A percentile compares a stretch with the other conserved stretches of the same genome.
Evolutionary conservation across 30 jellyfish, hydroid and myxozoan genomes (phyloP).

Genomic region (Mastigias papua): DNA sequence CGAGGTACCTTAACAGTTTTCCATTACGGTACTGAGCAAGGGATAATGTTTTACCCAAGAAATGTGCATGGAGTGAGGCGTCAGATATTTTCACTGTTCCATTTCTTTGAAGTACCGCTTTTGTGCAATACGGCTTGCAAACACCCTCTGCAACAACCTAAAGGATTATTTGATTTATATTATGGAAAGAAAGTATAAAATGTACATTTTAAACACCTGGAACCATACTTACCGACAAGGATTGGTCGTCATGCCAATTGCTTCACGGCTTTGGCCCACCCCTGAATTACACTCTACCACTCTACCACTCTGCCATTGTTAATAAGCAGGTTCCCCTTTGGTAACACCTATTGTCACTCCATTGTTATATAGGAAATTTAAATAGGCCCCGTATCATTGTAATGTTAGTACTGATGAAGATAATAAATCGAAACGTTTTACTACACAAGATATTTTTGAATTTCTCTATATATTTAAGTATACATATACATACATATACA

Average conservation of each 20-base stretch:
- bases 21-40: constrained; percentile 71
- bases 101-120: constrained; percentile 6
- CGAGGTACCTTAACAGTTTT: constrained; percentile 41
- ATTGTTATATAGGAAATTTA: no score
- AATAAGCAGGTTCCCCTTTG: no score
- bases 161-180: neutral
- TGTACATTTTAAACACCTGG: neutral
- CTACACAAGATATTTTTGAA: no score
- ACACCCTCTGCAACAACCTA: constrained; percentile 37
- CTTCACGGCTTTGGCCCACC: no score
- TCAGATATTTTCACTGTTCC: constrained; percentile 40
- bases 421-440: no score
- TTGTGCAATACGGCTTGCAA: constrained; percentile 57
- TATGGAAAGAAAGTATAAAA: neutral
- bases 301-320: no score
- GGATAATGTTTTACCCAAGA: constrained; percentile 50
- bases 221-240: no score
- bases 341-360: no score
- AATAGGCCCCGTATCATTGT: no score
- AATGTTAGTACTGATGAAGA: no score
- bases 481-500: neutral
- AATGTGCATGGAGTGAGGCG: constrained; percentile 63
- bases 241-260: no score
- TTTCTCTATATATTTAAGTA: neutral
- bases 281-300: no score